Evolutionary conservation across 2,888 invertebrate genomes (phyloP).

Genomic region (Tenthredo distinguenda): DNA sequence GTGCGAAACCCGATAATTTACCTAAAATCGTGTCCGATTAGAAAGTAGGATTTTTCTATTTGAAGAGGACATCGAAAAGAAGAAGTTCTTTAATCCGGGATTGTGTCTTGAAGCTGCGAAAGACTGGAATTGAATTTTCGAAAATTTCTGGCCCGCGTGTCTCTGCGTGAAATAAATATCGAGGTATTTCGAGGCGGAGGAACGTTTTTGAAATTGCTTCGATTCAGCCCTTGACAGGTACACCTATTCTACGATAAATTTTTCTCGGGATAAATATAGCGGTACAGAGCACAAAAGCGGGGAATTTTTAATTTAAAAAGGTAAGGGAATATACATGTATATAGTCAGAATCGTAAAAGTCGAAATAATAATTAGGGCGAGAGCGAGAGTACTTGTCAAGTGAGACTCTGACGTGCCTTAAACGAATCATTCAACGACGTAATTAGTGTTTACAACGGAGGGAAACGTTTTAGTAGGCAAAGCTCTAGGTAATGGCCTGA

Average conservation of each 20-base stretch:
- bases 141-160: neutral
- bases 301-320: neutral
- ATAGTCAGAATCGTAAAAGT: neutral
- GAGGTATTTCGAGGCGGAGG: neutral
- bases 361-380: neutral
- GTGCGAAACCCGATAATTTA: no score
- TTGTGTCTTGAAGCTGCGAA: neutral
- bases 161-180: no score
- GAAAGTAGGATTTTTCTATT: no score
- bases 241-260: neutral
- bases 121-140: neutral
- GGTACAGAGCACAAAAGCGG: neutral
- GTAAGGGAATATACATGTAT: neutral
- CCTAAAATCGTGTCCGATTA: no score
- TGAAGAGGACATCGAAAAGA: no score
- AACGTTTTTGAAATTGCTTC: neutral
- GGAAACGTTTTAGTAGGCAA: constrained; percentile 48
- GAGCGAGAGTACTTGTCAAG: constrained; percentile 27
- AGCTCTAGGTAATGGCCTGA: constrained; percentile 47
- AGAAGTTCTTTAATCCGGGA: no score
- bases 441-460: constrained; percentile 48
- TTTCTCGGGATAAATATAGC: neutral
- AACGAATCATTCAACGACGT: constrained; percentile 48
- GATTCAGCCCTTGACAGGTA: neutral
- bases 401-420: constrained; percentile 31